Conservation (phyloP, 2,113 vertebrate genomes). For the Nothobranchius furzeri region DNA sequence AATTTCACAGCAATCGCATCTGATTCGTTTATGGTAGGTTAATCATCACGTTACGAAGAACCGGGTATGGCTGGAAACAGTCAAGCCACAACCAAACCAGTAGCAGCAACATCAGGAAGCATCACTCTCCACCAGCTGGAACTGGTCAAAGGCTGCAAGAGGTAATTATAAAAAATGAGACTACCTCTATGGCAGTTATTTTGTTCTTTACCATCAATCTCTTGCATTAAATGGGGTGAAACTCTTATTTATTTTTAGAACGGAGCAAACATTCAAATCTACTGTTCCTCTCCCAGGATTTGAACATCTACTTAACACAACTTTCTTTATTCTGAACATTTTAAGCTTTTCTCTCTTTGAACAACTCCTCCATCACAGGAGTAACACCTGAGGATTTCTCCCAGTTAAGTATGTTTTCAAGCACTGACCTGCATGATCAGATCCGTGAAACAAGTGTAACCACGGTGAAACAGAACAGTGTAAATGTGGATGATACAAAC, state of each 20-base stretch:
- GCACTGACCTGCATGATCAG: slow-evolving; percentile 16
- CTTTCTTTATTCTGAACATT: neutral
- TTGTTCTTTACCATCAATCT: neutral
- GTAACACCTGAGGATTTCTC: slow-evolving; percentile 3
- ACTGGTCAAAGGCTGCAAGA: neutral
- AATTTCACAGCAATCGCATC: neutral
- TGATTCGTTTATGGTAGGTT: neutral
- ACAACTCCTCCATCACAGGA: slow-evolving; percentile 1
- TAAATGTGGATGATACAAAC: slow-evolving; percentile 48
- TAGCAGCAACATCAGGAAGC: neutral
- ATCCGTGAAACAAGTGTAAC: slow-evolving; percentile 40
- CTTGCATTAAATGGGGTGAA: neutral
- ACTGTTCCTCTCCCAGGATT: neutral
- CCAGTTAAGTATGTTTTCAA: slow-evolving; percentile 6
- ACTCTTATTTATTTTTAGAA: neutral
- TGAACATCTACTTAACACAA: slow-evolving; percentile 9
- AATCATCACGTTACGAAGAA: neutral
- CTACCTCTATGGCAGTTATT: neutral
- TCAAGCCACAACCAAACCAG: neutral
- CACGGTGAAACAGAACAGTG: slow-evolving; percentile 23
- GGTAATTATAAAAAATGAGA: neutral
- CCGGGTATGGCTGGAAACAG: neutral
- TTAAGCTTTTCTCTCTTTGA: slow-evolving; percentile 2
- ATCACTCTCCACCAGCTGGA: neutral
- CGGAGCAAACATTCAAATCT: neutral